Conservation (phyloP, 2,888 invertebrate species). For the Ormyrus nitidulus region DNA sequence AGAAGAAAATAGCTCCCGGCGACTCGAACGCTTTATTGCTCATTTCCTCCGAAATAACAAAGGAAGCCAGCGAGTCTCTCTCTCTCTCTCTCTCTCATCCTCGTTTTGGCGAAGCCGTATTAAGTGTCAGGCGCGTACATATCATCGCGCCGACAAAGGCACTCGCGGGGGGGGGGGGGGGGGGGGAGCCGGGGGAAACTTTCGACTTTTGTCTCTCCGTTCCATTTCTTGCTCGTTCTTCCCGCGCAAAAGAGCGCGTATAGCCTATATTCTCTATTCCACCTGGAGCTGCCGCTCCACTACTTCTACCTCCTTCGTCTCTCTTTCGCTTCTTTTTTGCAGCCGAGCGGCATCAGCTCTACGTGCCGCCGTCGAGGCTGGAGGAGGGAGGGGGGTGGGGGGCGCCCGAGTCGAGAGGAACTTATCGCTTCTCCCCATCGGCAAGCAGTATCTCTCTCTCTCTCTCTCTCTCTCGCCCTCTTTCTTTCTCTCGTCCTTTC, state of each 20-base stretch:
- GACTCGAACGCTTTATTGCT: conserved; percentile 27
- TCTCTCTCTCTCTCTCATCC: neutral
- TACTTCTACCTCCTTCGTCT: neutral
- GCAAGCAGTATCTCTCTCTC: conserved; percentile 15
- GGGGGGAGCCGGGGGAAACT: neutral
- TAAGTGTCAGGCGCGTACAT: conserved; percentile 45
- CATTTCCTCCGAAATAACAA: conserved; percentile 47
- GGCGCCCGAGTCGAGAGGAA: conserved; percentile 23
- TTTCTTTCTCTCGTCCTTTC: no score
- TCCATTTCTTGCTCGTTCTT: neutral
- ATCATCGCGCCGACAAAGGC: conserved; percentile 41
- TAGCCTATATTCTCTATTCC: conserved; percentile 37
- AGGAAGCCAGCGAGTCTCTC: neutral
- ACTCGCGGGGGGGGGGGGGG: neutral
- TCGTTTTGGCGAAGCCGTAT: conserved; percentile 7
- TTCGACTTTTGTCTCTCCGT: conserved; percentile 34
- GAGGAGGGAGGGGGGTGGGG: neutral
- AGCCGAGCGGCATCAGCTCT: conserved; percentile 38
- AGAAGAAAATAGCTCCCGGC: conserved; percentile 25
- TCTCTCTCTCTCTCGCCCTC: conserved; percentile 5
- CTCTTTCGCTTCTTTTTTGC: neutral
- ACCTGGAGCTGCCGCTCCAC: conserved; percentile 23
- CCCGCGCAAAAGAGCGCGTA: neutral
- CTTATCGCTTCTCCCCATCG: conserved; percentile 56
- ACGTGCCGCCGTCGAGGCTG: conserved; percentile 39